Percentiles rank a stretch among this genome's conserved stretches.
phyloP scores from a whole-genome alignment of 2,888 invertebrate genomes.

The Agonopterix alstromeriana region DNA sequence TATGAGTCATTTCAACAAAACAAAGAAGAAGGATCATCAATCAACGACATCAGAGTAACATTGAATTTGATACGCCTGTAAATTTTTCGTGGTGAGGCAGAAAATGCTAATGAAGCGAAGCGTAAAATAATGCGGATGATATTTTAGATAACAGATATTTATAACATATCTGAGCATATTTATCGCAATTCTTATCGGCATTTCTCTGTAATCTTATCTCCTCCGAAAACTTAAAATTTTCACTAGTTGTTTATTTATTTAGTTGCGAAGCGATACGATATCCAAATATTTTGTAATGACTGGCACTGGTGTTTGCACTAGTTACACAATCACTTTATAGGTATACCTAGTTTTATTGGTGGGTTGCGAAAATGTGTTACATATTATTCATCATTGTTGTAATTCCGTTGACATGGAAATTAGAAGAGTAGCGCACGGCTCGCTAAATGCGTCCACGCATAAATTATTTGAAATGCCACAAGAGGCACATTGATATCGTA shows the following conservation, averaged over 20 bases:
- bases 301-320: slow-evolving; percentile 26
- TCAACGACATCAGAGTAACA: too few species aligned
- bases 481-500: background rate
- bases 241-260: slow-evolving; percentile 60
- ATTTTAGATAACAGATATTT: slow-evolving; percentile 5
- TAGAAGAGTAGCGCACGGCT: slow-evolving; percentile 20
- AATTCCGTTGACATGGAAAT: slow-evolving; percentile 47
- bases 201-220: slow-evolving; percentile 64
- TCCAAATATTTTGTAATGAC: slow-evolving; percentile 58
- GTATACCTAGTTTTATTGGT: slow-evolving; percentile 25
- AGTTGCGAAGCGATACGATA: slow-evolving; percentile 41
- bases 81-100: too few species aligned
- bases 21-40: background rate
- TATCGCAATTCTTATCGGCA: slow-evolving; percentile 42
- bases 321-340: slow-evolving; percentile 35
- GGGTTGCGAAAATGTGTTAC: slow-evolving; percentile 39
- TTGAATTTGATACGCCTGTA: too few species aligned
- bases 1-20: slow-evolving; percentile 12
- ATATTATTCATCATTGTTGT: slow-evolving; percentile 25
- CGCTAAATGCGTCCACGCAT: slow-evolving; percentile 6
- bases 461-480: background rate
- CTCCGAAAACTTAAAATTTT: slow-evolving; percentile 40
- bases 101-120: background rate
- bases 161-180: slow-evolving; percentile 12
- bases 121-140: background rate